Percentiles rank a stretch among this genome's conserved stretches.
Evolutionary conservation across 2,888 invertebrate species (phyloP).

Genomic region (Hylaea fasciaria): DNA sequence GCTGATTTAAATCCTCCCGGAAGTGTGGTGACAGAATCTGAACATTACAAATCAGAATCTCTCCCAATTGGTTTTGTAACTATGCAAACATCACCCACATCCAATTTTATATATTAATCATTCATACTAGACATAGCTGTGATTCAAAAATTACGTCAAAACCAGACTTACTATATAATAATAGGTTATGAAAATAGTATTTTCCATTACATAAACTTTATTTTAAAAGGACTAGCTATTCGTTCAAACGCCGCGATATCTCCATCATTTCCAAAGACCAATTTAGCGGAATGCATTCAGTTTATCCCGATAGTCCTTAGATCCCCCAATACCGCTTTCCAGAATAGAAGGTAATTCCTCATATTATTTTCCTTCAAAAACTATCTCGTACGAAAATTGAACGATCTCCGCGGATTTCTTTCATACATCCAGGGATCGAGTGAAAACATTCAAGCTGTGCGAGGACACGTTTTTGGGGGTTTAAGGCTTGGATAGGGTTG

Average conservation of each 20-base stretch:
- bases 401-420: constrained; percentile 27
- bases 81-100: no score
- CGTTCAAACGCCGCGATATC: constrained; percentile 7
- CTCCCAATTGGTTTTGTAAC: no score
- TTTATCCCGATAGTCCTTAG: constrained; percentile 21
- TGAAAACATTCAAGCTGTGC: constrained; percentile 21
- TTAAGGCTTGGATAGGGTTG: constrained; percentile 19
- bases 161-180: no score
- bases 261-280: constrained; percentile 6
- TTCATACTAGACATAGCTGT: no score
- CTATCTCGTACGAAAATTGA: constrained; percentile 26
- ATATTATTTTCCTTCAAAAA: constrained; percentile 32
- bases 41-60: no score
- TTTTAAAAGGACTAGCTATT: background rate
- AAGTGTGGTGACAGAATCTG: no score
- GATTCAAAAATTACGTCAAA: no score
- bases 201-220: no score
- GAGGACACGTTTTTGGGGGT: constrained; percentile 22
- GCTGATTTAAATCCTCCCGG: no score
- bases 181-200: no score
- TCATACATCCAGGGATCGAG: constrained; percentile 22
- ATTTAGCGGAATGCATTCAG: constrained; percentile 29
- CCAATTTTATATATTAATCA: no score
- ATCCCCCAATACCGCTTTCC: constrained; percentile 23
- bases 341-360: constrained; percentile 31